phyloP scores from a whole-genome alignment of 2,888 invertebrate genomes.

The Tachina grossa region DNA sequence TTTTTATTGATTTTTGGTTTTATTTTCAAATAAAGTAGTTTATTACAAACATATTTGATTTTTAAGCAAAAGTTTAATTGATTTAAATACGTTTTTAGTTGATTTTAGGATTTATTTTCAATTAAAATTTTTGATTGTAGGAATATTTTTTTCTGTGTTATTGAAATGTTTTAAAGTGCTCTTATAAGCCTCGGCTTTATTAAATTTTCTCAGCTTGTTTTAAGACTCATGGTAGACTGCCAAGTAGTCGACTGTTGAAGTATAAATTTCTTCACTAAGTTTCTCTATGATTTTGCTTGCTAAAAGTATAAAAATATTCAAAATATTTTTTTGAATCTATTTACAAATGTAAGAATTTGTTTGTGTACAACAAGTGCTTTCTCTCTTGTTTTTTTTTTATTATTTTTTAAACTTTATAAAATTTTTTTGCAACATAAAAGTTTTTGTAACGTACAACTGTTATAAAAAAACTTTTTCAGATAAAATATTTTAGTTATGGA shows the following conservation, averaged over 20 bases:
- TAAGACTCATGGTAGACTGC: background rate
- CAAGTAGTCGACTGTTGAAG: background rate
- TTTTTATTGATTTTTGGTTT: no score
- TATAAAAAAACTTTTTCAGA: slow-evolving; percentile 30
- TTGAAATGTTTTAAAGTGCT: no score
- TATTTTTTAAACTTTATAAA: slow-evolving; percentile 17
- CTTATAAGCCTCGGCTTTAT: no score
- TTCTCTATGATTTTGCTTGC: slow-evolving; percentile 1
- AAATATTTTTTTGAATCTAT: slow-evolving; percentile 44
- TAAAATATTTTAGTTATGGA: slow-evolving; percentile 36
- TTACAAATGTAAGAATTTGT: slow-evolving; percentile 41
- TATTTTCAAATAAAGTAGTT: no score
- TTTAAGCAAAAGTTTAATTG: no score
- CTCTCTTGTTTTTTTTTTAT: background rate
- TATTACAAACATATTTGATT: no score
- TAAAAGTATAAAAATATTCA: slow-evolving; percentile 25
- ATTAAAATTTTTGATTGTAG: no score
- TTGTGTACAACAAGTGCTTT: slow-evolving; percentile 33
- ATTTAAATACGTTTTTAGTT: no score
- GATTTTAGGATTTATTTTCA: no score
- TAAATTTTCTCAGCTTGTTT: no score
- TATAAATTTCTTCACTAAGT: background rate
- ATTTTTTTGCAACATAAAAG: slow-evolving; percentile 1
- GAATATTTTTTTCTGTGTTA: no score
- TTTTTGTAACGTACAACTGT: slow-evolving; percentile 34